These are phyloP conservation scores for Festucalex cinctus DNA, from an alignment of 2,113 vertebrate genomes.

Conservation along the genomic window DNA sequence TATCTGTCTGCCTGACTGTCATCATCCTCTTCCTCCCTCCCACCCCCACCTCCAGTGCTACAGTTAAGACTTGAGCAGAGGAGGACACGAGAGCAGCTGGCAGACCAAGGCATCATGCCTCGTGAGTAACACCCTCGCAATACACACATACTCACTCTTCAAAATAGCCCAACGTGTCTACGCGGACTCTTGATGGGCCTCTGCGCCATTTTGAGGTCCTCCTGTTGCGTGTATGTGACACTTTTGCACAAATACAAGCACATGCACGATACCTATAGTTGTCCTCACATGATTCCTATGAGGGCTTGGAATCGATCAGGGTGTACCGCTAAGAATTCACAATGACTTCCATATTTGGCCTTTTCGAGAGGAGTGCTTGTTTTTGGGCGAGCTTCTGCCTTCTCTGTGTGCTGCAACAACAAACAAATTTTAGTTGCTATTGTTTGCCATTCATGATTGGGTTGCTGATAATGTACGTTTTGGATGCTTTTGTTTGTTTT, in stretches of 20 bases:
- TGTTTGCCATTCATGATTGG: no score
- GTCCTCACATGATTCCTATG: no score
- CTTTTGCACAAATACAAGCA: no score
- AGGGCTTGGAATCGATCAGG: not conserved
- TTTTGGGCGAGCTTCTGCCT: no score
- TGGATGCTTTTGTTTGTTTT: no score
- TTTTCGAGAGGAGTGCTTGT: no score
- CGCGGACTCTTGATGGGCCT: not conserved
- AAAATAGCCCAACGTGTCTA: not conserved
- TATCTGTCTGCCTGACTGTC: constrained; percentile 17
- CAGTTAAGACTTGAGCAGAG: constrained; percentile 98
- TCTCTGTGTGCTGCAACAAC: no score
- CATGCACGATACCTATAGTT: no score
- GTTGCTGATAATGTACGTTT: no score
- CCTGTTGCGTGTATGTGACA: no score
- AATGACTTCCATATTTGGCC: no score
- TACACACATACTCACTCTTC: constrained; percentile 9
- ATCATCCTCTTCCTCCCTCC: constrained; percentile 13
- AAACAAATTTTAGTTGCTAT: no score
- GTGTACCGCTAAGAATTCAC: not conserved
- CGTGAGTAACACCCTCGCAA: constrained; percentile 82
- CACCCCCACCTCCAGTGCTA: constrained; percentile 79
- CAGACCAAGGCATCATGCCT: constrained; percentile 93
- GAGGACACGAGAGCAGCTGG: constrained; percentile 91
- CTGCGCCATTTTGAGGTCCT: not conserved